phyloP scores from a whole-genome alignment of 2,113 vertebrate genomes.

The Pachypanchax playfairii region DNA sequence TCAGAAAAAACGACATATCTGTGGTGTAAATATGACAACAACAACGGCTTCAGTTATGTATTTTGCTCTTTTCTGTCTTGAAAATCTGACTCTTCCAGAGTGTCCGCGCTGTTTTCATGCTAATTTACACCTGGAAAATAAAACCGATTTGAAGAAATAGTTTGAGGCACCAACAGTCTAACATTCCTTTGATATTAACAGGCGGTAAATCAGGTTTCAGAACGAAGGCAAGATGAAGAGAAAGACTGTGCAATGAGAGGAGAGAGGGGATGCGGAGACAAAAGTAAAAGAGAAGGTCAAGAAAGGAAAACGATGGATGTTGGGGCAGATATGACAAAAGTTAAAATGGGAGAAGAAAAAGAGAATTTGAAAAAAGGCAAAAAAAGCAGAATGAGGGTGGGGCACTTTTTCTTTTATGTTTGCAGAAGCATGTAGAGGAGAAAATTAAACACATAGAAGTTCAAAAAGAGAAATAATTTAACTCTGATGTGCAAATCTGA shows the following conservation, averaged over 20 bases:
- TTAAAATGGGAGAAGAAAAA: slow-evolving; percentile 42
- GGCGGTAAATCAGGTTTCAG: slow-evolving; percentile 74
- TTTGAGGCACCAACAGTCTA: slow-evolving; percentile 67
- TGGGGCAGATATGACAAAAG: slow-evolving; percentile 43
- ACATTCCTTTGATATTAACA: slow-evolving; percentile 76
- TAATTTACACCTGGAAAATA: slow-evolving; percentile 74
- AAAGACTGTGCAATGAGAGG: slow-evolving; percentile 26
- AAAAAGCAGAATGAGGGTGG: slow-evolving; percentile 32
- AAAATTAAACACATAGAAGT: slow-evolving; percentile 59
- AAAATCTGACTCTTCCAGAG: slow-evolving; percentile 39
- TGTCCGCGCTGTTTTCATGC: slow-evolving; percentile 51
- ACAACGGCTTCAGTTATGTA: slow-evolving; percentile 31
- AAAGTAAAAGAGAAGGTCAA: slow-evolving; percentile 53
- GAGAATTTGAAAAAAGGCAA: slow-evolving; percentile 49
- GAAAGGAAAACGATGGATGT: slow-evolving; percentile 32
- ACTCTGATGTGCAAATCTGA: slow-evolving; percentile 53
- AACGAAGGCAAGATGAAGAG: slow-evolving; percentile 67
- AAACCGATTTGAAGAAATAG: slow-evolving; percentile 73
- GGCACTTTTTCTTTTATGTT: slow-evolving; percentile 61
- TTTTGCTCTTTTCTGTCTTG: slow-evolving; percentile 44
- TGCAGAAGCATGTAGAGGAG: slow-evolving; percentile 12
- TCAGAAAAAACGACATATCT: no score
- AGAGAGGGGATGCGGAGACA: slow-evolving; percentile 45
- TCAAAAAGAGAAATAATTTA: slow-evolving; percentile 47
- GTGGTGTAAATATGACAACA: slow-evolving; percentile 20